Evolutionary conservation across 1,140 invertebrate species (phyloP).

Genomic region (Drosophila rhopaloa): DNA sequence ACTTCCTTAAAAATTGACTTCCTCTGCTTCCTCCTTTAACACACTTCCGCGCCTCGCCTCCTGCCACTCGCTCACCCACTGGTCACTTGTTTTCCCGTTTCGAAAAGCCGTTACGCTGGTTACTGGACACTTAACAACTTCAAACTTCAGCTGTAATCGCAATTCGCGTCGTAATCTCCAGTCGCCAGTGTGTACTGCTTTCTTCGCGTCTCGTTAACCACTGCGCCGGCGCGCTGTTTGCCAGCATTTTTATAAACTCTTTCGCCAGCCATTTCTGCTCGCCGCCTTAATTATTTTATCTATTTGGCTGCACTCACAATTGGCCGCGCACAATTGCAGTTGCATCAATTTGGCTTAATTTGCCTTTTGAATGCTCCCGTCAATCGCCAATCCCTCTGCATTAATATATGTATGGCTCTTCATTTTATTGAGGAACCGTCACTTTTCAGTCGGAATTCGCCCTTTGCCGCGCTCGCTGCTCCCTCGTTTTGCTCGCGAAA

Average conservation of each 20-base stretch:
- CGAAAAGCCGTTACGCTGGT: constrained; percentile 65
- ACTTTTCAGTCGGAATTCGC: constrained; percentile 20
- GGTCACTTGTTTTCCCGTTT: constrained; percentile 54
- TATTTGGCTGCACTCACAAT: constrained; percentile 67
- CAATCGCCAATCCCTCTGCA: neutral
- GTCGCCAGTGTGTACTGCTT: constrained; percentile 26
- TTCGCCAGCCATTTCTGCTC: constrained; percentile 44
- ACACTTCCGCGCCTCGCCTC: constrained; percentile 17
- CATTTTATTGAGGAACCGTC: constrained; percentile 32
- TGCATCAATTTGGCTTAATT: constrained; percentile 64
- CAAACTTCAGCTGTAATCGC: constrained; percentile 10
- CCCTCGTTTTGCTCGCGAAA: constrained; percentile 11
- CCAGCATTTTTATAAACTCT: constrained; percentile 81
- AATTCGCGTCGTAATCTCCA: constrained; percentile 17
- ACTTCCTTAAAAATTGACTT: constrained; percentile 31
- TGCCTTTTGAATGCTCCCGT: constrained; percentile 16
- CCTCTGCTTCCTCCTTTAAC: constrained; percentile 44
- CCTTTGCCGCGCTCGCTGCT: constrained; percentile 10
- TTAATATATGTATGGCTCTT: neutral
- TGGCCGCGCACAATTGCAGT: constrained; percentile 49
- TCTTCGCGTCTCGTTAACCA: constrained; percentile 63
- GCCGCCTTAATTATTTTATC: constrained; percentile 75
- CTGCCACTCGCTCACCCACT: constrained; percentile 13
- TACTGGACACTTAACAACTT: constrained; percentile 28
- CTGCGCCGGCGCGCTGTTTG: constrained; percentile 73